Conservation (phyloP, 92 coral and sea anemone species). For the Montipora capitata region DNA sequence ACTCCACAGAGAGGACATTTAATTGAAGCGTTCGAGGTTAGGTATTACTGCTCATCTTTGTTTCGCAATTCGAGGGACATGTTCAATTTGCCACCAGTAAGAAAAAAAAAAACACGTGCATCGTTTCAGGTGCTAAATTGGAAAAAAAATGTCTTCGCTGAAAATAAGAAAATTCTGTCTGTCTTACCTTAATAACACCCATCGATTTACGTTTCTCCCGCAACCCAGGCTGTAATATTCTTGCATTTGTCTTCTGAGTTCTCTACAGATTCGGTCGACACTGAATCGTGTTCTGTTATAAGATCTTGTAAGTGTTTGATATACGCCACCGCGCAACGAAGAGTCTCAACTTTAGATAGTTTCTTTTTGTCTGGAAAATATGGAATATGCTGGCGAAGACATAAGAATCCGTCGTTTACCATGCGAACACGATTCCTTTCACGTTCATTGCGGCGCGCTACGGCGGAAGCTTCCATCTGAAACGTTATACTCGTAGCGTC, state of each 20-base stretch:
- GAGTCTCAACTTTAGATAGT: constrained; percentile 96
- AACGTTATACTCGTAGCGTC: constrained; percentile 69
- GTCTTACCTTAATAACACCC: constrained; percentile 2
- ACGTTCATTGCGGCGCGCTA: constrained; percentile 94
- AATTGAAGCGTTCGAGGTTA: background rate
- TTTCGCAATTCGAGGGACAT: constrained; percentile 1
- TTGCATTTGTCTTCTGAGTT: constrained; percentile 42
- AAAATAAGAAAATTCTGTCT: background rate
- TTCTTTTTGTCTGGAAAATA: constrained; percentile 97
- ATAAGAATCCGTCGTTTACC: constrained; percentile 97
- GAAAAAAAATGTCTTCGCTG: background rate
- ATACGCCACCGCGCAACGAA: constrained; percentile 97
- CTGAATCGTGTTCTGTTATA: constrained; percentile 93
- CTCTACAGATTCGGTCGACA: constrained; percentile 46
- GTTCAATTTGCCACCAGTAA: constrained; percentile 46
- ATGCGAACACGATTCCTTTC: constrained; percentile 96
- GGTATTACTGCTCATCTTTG: background rate
- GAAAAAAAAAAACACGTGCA: constrained; percentile 38
- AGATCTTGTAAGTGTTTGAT: constrained; percentile 94
- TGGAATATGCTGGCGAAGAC: constrained; percentile 97
- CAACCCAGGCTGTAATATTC: constrained; percentile 43
- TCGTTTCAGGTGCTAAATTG: constrained; percentile 11
- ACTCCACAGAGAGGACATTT: background rate
- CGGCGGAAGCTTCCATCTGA: constrained; percentile 91
- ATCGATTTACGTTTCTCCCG: constrained; percentile 21